phyloP scores from a whole-genome alignment of 2,797 vertebrate genomes.

The Cryptoprocta ferox region DNA sequence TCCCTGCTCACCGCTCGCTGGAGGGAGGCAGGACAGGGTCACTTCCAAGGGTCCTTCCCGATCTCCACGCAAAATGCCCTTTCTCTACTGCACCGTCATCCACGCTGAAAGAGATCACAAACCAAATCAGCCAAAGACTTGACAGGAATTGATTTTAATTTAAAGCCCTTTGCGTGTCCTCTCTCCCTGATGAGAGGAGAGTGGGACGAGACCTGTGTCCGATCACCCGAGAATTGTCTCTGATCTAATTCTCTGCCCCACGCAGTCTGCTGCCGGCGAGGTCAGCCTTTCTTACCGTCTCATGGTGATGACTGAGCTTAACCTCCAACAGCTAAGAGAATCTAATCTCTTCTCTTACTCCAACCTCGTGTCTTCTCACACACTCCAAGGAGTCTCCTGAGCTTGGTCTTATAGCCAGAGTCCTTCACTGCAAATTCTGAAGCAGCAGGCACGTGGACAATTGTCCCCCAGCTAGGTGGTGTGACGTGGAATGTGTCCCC shows the following conservation, averaged over 20 bases:
- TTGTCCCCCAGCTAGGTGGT: neutral
- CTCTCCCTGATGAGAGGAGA: constrained; percentile 52
- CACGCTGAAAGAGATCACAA: neutral
- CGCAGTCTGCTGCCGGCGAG: rapidly evolving
- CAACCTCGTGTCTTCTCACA: neutral
- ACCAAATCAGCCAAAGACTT: constrained; percentile 55
- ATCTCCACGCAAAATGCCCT: neutral
- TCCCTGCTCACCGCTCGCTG: rapidly evolving
- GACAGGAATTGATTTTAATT: constrained; percentile 77
- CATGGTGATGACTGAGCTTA: neutral
- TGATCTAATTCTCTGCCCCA: neutral
- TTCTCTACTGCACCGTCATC: neutral
- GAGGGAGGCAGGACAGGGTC: neutral
- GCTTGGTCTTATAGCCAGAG: neutral
- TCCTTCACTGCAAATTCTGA: neutral
- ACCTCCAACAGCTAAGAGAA: neutral
- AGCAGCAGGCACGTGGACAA: rapidly evolving
- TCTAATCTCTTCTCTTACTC: neutral
- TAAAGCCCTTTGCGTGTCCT: constrained; percentile 57
- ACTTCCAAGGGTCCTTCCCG: neutral
- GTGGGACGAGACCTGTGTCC: neutral
- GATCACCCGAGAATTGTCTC: rapidly evolving
- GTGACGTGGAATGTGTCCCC: rapidly evolving
- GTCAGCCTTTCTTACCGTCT: neutral
- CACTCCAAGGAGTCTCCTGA: rapidly evolving